phyloP scores from a whole-genome alignment of 2,888 invertebrate species.

The Rotaria magnacalcarata region DNA sequence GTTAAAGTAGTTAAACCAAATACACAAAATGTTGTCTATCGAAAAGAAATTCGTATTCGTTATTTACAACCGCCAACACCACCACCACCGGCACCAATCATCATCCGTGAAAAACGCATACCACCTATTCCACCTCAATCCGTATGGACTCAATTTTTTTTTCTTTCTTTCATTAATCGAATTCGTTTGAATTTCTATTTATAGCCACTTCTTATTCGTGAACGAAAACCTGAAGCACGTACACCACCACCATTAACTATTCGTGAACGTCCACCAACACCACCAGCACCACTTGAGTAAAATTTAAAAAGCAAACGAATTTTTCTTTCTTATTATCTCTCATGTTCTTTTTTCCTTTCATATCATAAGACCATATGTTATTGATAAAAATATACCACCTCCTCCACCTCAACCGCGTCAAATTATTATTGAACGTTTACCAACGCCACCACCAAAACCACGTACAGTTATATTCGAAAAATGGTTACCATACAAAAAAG shows the following conservation, averaged over 20 bases:
- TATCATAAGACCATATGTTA: background rate
- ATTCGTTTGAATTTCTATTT: background rate
- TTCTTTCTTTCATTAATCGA: background rate
- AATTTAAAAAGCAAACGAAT: background rate
- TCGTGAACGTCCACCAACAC: constrained; percentile 22
- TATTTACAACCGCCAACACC: constrained; percentile 35
- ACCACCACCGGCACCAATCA: constrained; percentile 10
- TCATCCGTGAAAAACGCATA: constrained; percentile 25
- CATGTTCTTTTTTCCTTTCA: background rate
- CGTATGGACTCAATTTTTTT: background rate
- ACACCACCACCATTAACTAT: constrained; percentile 32
- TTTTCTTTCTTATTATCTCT: background rate
- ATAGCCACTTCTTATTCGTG: constrained; percentile 20
- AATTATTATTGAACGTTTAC: constrained; percentile 28
- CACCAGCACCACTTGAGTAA: background rate
- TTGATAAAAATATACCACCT: background rate
- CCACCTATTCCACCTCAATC: constrained; percentile 4
- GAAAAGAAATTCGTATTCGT: constrained; percentile 30
- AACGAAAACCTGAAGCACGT: constrained; percentile 26
- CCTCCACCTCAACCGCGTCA: constrained; percentile 13
- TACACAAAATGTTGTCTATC: background rate
- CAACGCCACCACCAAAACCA: constrained; percentile 36
- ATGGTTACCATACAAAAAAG: constrained; percentile 22
- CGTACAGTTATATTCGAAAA: constrained; percentile 24
- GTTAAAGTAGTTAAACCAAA: constrained; percentile 20